Percentiles rank a stretch among this genome's conserved stretches.
Evolutionary conservation across 2,888 invertebrate genomes (phyloP).

Genomic region (Drosophila merina): DNA sequence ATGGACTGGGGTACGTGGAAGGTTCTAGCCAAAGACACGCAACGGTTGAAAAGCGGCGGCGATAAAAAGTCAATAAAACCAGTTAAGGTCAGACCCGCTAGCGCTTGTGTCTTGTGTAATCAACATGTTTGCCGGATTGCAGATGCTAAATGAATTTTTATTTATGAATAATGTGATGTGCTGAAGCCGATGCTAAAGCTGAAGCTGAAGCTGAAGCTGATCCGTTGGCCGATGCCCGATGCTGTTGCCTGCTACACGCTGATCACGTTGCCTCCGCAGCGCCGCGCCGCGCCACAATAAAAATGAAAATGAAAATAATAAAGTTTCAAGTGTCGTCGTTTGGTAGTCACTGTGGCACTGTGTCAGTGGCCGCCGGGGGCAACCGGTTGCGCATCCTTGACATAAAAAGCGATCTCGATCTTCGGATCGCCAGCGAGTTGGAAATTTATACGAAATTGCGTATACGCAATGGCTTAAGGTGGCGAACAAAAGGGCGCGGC

Average conservation of each 20-base stretch:
- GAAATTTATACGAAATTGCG: constrained; percentile 63
- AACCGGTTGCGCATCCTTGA: constrained; percentile 84
- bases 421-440: constrained; percentile 49
- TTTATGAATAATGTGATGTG: constrained; percentile 73
- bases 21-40: constrained; percentile 60
- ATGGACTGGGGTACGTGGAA: constrained; percentile 52
- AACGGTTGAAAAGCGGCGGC: constrained; percentile 27
- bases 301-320: constrained; percentile 70
- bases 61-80: constrained; percentile 77
- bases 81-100: constrained; percentile 68
- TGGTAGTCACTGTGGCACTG: constrained; percentile 65
- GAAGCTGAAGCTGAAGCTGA: not conserved
- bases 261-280: constrained; percentile 66
- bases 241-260: constrained; percentile 51
- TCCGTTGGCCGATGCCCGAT: constrained; percentile 2
- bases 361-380: constrained; percentile 75
- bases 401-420: constrained; percentile 77
- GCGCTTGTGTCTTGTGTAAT: constrained; percentile 76
- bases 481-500: constrained; percentile 47
- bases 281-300: constrained; percentile 69
- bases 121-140: constrained; percentile 68
- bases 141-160: constrained; percentile 76
- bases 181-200: constrained; percentile 16
- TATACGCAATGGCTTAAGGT: constrained; percentile 55
- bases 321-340: constrained; percentile 71